A percentile compares a stretch with the other conserved stretches of the same genome.
phyloP scores from a whole-genome alignment of 2,888 invertebrate species.

The Deilephila elpenor region DNA sequence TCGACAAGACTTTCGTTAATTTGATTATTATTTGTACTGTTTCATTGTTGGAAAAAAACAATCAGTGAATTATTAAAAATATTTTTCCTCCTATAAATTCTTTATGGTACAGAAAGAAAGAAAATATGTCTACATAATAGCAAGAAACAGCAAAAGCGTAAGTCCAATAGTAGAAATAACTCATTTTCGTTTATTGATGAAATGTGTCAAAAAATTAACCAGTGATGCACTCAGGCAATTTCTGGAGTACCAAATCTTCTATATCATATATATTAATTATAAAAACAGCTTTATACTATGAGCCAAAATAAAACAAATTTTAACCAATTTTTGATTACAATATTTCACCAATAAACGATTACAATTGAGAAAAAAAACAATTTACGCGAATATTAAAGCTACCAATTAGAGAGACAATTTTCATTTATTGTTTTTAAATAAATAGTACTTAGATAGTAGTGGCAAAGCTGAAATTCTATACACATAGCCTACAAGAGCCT shows the following conservation, averaged over 20 bases:
- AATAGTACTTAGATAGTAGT: slow-evolving; percentile 8
- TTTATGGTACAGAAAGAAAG: slow-evolving; percentile 2
- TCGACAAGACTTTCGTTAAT: not conserved
- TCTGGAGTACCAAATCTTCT: not conserved
- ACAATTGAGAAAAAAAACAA: not conserved
- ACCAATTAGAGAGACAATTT: slow-evolving; percentile 23
- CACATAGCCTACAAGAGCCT: not conserved
- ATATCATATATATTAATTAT: too few species aligned
- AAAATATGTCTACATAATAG: not conserved
- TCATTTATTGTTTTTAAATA: not conserved
- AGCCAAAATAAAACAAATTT: too few species aligned
- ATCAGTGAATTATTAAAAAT: too few species aligned
- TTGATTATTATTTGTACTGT: not conserved
- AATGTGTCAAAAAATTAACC: too few species aligned
- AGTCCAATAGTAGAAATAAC: not conserved
- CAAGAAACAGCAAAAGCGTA: slow-evolving; percentile 16
- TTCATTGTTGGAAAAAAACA: too few species aligned
- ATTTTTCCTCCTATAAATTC: not conserved
- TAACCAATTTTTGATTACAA: too few species aligned
- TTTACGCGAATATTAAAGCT: slow-evolving; percentile 23
- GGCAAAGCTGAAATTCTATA: slow-evolving; percentile 7
- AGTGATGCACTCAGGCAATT: not conserved
- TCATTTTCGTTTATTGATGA: not conserved
- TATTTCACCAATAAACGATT: not conserved
- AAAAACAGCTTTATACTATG: not conserved